These are phyloP conservation scores for Diprion similis DNA, from an alignment of 1,140 invertebrate species.

Conservation along the genomic window DNA sequence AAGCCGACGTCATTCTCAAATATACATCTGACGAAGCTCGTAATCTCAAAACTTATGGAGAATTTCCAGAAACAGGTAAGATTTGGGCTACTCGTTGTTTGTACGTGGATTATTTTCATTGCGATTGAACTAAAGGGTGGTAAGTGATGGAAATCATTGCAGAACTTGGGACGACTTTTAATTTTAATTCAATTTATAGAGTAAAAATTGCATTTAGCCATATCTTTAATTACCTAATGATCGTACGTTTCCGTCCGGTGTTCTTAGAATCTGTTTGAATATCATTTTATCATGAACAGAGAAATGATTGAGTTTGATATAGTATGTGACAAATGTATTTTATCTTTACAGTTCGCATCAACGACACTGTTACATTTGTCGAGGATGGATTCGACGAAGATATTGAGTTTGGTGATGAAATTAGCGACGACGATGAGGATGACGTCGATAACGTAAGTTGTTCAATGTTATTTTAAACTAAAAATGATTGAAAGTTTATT, in stretches of 20 bases:
- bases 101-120: neutral
- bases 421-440: constrained; percentile 88
- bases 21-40: constrained; percentile 99
- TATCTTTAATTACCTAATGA: neutral
- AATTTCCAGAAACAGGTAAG: constrained; percentile 93
- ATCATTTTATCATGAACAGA: too few relatives aligned
- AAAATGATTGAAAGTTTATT: constrained; percentile 7
- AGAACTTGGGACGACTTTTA: neutral
- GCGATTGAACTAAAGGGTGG: neutral
- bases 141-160: constrained; percentile 3
- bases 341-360: constrained; percentile 79
- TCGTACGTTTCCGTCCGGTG: neutral
- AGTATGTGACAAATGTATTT: neutral
- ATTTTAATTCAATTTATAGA: constrained; percentile 9
- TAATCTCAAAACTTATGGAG: constrained; percentile 98
- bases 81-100: constrained; percentile 1
- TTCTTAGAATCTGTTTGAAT: too few relatives aligned
- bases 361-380: constrained; percentile 92
- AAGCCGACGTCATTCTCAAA: constrained; percentile 99
- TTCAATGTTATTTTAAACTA: neutral
- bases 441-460: constrained; percentile 74
- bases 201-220: constrained; percentile 11
- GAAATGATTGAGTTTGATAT: too few relatives aligned
- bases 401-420: constrained; percentile 93
- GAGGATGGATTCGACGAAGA: constrained; percentile 94